These are phyloP conservation scores for Pseudomyrmex pallidus DNA, from an alignment of 1,140 invertebrate species.

Conservation along the genomic window DNA sequence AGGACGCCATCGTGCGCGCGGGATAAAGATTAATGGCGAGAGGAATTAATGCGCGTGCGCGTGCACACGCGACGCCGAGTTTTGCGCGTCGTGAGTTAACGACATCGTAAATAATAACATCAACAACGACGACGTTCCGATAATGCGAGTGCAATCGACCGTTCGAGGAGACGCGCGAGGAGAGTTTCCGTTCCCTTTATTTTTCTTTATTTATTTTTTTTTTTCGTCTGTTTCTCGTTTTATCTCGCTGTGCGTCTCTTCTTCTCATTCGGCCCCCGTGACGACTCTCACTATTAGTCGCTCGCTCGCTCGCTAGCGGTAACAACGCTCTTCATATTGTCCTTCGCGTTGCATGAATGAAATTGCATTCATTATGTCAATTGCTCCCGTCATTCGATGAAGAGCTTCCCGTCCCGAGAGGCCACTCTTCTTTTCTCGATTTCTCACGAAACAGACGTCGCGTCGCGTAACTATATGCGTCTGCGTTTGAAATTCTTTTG, in stretches of 20 bases:
- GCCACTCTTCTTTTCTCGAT: slow-evolving; percentile 59
- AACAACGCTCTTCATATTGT: slow-evolving; percentile 66
- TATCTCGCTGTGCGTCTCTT: slow-evolving; percentile 19
- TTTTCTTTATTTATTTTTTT: neutral
- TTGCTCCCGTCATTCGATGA: slow-evolving; percentile 68
- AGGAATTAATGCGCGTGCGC: slow-evolving; percentile 53
- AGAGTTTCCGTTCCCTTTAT: neutral
- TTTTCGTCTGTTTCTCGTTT: neutral
- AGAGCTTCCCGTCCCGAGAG: slow-evolving; percentile 62
- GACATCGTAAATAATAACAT: slow-evolving; percentile 76
- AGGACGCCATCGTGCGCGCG: slow-evolving; percentile 19
- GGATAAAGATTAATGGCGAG: slow-evolving; percentile 52
- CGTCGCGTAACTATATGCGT: neutral
- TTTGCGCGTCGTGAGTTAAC: slow-evolving; percentile 64
- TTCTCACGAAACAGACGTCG: slow-evolving; percentile 16
- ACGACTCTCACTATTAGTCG: slow-evolving; percentile 59
- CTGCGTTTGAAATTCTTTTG: slow-evolving; percentile 13
- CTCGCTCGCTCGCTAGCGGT: slow-evolving; percentile 43
- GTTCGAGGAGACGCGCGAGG: neutral
- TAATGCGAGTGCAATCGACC: slow-evolving; percentile 72
- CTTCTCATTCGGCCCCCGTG: slow-evolving; percentile 9
- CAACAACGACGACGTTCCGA: slow-evolving; percentile 69
- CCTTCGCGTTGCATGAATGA: slow-evolving; percentile 69
- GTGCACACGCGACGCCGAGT: slow-evolving; percentile 5
- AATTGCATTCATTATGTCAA: slow-evolving; percentile 76